Evolutionary conservation across 2,797 vertebrate genomes (phyloP).

Genomic region (Lateolabrax maculatus): DNA sequence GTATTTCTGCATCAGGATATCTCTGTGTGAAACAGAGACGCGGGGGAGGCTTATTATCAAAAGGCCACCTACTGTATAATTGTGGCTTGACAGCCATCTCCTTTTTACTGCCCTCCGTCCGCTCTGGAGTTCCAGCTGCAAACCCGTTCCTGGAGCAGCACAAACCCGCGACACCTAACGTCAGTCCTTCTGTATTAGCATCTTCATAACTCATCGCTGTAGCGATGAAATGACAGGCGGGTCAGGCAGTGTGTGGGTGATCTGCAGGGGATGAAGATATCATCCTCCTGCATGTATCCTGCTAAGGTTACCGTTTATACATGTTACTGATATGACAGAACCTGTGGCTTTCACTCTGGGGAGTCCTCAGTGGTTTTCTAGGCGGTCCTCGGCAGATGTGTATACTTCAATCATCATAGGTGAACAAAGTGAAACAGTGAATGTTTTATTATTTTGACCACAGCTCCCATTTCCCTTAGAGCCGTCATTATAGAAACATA

Average conservation of each 20-base stretch:
- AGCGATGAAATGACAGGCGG: conserved; percentile 10
- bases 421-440: conserved; percentile 7
- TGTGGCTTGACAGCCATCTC: conserved; percentile 44
- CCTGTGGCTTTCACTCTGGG: conserved; percentile 48
- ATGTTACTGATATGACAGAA: conserved; percentile 59
- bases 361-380: conserved; percentile 37
- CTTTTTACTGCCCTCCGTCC: conserved; percentile 32
- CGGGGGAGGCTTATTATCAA: not conserved
- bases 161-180: conserved; percentile 13
- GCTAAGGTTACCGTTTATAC: conserved; percentile 58
- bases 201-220: conserved; percentile 34
- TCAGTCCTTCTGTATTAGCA: conserved; percentile 11
- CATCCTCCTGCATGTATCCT: conserved; percentile 26
- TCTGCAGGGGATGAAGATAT: conserved; percentile 27
- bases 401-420: conserved; percentile 17
- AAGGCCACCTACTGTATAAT: conserved; percentile 35
- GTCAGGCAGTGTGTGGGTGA: conserved; percentile 18
- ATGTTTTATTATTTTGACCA: conserved; percentile 20
- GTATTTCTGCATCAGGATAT: not conserved
- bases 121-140: conserved; percentile 61
- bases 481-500: not conserved
- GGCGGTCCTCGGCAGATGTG: conserved; percentile 31
- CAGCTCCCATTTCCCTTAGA: not conserved
- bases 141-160: conserved; percentile 20
- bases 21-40: not conserved